Evolutionary conservation across 2,888 invertebrate genomes (phyloP).

Genomic region (Scaptomyza flava): DNA sequence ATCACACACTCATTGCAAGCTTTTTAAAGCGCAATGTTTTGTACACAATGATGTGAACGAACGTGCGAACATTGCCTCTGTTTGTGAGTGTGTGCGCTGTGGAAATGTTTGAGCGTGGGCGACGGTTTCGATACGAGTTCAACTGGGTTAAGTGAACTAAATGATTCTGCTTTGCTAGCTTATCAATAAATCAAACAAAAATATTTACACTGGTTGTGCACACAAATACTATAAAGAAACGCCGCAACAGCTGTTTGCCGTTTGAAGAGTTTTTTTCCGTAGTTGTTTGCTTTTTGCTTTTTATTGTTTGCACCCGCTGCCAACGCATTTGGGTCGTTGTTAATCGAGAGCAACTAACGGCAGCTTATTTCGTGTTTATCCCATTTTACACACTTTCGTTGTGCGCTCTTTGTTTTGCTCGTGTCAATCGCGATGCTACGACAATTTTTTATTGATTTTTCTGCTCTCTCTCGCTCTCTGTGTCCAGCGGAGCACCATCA

Average conservation of each 20-base stretch:
- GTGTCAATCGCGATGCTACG: conserved; percentile 72
- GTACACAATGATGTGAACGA: conserved; percentile 58
- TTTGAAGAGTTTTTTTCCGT: conserved; percentile 21
- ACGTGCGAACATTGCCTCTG: conserved; percentile 45
- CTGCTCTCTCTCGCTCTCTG: conserved; percentile 54
- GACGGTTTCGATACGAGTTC: conserved; percentile 38
- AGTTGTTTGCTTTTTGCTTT: background rate
- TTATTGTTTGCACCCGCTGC: conserved; percentile 32
- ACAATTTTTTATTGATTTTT: conserved; percentile 72
- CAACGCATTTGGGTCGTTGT: conserved; percentile 64
- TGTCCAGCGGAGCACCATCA: conserved; percentile 50
- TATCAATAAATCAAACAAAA: conserved; percentile 37
- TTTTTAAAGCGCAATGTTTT: conserved; percentile 34
- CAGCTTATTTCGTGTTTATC: conserved; percentile 29
- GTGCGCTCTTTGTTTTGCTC: conserved; percentile 72
- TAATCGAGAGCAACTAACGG: conserved; percentile 54
- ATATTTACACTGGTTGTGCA: conserved; percentile 47
- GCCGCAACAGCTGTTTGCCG: conserved; percentile 61
- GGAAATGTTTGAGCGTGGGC: conserved; percentile 40
- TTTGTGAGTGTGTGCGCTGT: conserved; percentile 9
- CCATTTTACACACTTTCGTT: conserved; percentile 49
- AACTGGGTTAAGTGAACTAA: conserved; percentile 45
- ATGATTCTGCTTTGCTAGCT: conserved; percentile 39
- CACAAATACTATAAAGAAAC: conserved; percentile 4
- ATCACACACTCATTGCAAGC: conserved; percentile 2